Conservation (phyloP, 2,797 vertebrate genomes). For the Percopsis omiscomaycus region DNA sequence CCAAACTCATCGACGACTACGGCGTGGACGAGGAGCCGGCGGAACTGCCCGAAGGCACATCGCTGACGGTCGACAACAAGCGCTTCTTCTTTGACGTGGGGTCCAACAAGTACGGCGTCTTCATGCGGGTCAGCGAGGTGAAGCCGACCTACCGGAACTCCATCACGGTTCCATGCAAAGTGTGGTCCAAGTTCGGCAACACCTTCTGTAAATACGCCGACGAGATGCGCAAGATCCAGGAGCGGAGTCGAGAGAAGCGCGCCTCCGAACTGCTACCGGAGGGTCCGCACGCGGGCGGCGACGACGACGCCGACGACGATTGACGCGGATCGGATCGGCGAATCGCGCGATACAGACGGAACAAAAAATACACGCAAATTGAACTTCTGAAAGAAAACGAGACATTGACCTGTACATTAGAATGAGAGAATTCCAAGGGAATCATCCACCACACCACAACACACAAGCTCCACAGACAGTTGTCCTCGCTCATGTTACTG, state of each 20-base stretch:
- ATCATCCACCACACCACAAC: constrained; percentile 83
- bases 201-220: constrained; percentile 98
- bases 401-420: constrained; percentile 75
- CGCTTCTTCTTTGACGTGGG: constrained; percentile 98
- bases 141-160: constrained; percentile 98
- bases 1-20: constrained; percentile 98
- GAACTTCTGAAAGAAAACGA: constrained; percentile 50
- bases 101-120: constrained; percentile 97
- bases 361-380: constrained; percentile 56
- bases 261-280: constrained; percentile 86
- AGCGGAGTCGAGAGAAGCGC: constrained; percentile 93
- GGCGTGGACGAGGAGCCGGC: constrained; percentile 97
- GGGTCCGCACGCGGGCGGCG: constrained; percentile 81
- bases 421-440: constrained; percentile 80
- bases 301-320: constrained; percentile 84
- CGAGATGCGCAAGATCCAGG: constrained; percentile 98
- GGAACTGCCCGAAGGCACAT: constrained; percentile 96
- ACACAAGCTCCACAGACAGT: constrained; percentile 90
- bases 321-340: constrained; percentile 16
- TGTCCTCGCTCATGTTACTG: constrained; percentile 90
- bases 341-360: constrained; percentile 32
- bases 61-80: constrained; percentile 98
- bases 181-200: constrained; percentile 97
- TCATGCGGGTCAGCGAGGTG: constrained; percentile 97
- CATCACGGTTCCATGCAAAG: constrained; percentile 98